Base-by-base conservation (phyloP, 2,888 invertebrate genomes). In the Eledone cirrhosa region DNA sequence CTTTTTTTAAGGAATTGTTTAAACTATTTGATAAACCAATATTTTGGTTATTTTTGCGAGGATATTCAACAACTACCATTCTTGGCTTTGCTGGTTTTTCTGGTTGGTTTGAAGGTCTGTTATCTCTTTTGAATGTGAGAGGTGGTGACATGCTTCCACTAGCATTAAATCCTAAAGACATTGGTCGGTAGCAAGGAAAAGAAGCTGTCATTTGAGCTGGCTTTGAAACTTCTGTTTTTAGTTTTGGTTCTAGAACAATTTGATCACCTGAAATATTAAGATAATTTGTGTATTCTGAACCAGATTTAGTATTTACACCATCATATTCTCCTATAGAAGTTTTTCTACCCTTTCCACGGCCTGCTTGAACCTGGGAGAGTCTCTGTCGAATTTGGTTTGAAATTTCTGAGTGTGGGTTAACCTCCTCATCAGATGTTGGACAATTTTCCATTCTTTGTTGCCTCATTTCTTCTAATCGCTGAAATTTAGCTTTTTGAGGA, bases 361-460 rank as follows among this genome's bases (percentile, higher is more conserved):
- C 76, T 5, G 48, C 76, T 24, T 76, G 76, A 24, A 76, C 76
- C 14, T 76, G 76, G 27, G 48, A 76, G 24, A 76, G 76, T 29
- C 76, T 47, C 27, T 76, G 76, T 2, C 76, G 47, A 8, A 76
- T 76, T n/a, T 76, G 76, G 16, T 76, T 47, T 41, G 87, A 86
- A 63, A 88, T 88, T 63, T 87, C 80, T 5, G 85, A 83, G 72
- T 86, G 87, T 1, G 87, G 85, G 72, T 83, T 82, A 59, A 84
- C 81, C 77, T 88, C 88, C 69, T 88, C 88, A 67, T 88, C 88
- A 41, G 87, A 87, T 11, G 88, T 88, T 22, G 87, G 85, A 16
- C 85, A 80, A 24, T 87, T 84, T 77, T 88, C 87, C 41, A 88
- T 85, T 41, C 88, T 79, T 77, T 86, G 85, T 67, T 85, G 85